A percentile compares a stretch with the other conserved stretches of the same genome.
These are phyloP conservation scores for Actias luna DNA, from an alignment of 2,888 invertebrate genomes.

Conservation along the genomic window DNA sequence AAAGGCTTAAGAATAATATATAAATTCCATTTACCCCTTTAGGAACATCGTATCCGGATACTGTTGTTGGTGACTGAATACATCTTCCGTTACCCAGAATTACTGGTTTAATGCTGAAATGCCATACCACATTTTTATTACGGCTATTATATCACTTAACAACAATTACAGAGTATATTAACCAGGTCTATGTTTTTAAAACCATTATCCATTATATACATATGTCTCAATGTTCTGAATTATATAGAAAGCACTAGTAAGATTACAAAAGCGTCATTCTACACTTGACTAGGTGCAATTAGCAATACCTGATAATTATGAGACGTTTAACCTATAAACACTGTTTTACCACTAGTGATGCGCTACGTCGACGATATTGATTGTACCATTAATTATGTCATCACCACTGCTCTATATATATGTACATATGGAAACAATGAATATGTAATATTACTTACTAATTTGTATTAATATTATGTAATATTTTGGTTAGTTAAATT, in stretches of 20 bases:
- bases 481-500: too few species aligned
- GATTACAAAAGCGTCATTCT: constrained; percentile 22
- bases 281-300: constrained; percentile 23
- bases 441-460: not conserved
- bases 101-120: constrained; percentile 89
- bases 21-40: constrained; percentile 84
- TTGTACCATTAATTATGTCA: not conserved
- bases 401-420: not conserved
- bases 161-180: too few species aligned
- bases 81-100: constrained; percentile 90
- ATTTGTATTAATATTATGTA: too few species aligned
- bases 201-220: not conserved
- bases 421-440: not conserved
- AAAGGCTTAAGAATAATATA: too few species aligned
- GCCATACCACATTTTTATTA: too few species aligned
- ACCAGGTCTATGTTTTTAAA: not conserved
- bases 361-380: not conserved
- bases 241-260: constrained; percentile 30
- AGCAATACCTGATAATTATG: constrained; percentile 8
- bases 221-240: not conserved
- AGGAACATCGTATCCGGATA: constrained; percentile 90
- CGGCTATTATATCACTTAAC: too few species aligned
- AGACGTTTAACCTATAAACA: not conserved
- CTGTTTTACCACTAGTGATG: not conserved
- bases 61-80: constrained; percentile 87